phyloP scores from a whole-genome alignment of 2,888 invertebrate genomes.

The Ypsolopha sequella region DNA sequence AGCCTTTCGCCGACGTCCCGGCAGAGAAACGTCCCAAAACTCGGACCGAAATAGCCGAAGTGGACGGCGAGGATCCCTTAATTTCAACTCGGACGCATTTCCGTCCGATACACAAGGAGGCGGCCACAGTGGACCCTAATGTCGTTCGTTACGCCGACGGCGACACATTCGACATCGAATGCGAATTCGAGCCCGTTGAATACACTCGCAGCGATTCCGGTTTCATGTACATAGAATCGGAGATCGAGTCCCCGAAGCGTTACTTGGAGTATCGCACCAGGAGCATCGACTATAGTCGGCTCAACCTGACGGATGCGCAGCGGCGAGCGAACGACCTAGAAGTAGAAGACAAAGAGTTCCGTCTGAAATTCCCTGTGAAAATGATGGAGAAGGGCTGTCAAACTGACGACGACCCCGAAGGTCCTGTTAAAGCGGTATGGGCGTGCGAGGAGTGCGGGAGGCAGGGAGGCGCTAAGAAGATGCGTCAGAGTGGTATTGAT shows the following conservation, averaged over 20 bases:
- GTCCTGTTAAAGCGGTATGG: slow-evolving; percentile 18
- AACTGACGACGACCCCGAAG: slow-evolving; percentile 26
- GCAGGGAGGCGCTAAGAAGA: slow-evolving; percentile 41
- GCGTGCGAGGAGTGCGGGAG: slow-evolving; percentile 44
- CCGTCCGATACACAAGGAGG: slow-evolving; percentile 79
- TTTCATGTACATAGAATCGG: slow-evolving; percentile 67
- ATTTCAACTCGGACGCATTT: slow-evolving; percentile 87
- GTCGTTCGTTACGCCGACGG: slow-evolving; percentile 73
- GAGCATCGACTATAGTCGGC: slow-evolving; percentile 49
- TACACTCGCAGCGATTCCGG: slow-evolving; percentile 78
- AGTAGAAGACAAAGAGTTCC: slow-evolving; percentile 55
- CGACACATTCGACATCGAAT: slow-evolving; percentile 77
- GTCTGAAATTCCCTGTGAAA: slow-evolving; percentile 75
- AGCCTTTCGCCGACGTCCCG: slow-evolving; percentile 69
- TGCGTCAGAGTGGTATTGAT: slow-evolving; percentile 35
- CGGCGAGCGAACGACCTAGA: slow-evolving; percentile 26
- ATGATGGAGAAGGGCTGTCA: slow-evolving; percentile 44
- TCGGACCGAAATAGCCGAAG: background rate
- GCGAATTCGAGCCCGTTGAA: slow-evolving; percentile 73
- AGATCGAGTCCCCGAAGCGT: slow-evolving; percentile 50
- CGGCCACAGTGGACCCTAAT: slow-evolving; percentile 26
- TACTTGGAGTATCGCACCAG: slow-evolving; percentile 65
- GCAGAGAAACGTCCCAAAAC: background rate
- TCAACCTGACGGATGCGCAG: slow-evolving; percentile 43
- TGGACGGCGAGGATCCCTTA: slow-evolving; percentile 76